A percentile compares a stretch with the other conserved stretches of the same genome.
Conservation (phyloP, 2,797 vertebrate genomes). For the Liparis tanakae region DNA sequence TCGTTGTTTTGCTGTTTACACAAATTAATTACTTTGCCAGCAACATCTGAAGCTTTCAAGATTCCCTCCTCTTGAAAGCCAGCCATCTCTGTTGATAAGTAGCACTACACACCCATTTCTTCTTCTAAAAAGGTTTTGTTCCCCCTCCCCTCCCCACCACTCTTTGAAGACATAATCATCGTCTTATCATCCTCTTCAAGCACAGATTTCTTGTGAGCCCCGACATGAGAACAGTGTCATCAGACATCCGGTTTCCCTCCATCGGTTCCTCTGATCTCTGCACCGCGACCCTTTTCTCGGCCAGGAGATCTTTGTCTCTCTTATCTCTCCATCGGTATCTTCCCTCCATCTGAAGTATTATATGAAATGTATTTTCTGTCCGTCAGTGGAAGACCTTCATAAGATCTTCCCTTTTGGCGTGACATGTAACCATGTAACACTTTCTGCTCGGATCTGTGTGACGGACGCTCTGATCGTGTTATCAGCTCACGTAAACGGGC, state of each 20-base stretch:
- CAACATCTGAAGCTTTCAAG: slow-evolving; percentile 9
- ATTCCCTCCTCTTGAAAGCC: slow-evolving; percentile 12
- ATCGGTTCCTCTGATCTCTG: slow-evolving; percentile 48
- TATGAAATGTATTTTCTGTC: slow-evolving; percentile 22
- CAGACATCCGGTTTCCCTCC: slow-evolving; percentile 42
- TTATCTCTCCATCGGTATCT: slow-evolving; percentile 24
- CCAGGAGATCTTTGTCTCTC: slow-evolving; percentile 18
- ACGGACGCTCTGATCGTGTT: slow-evolving; percentile 44
- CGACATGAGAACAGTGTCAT: slow-evolving; percentile 44
- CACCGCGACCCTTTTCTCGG: slow-evolving; percentile 45
- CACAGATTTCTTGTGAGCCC: slow-evolving; percentile 23
- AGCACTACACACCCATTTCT: slow-evolving; percentile 7
- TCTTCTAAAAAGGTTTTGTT: slow-evolving; percentile 16
- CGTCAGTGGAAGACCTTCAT: slow-evolving; percentile 49
- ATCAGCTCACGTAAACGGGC: slow-evolving; percentile 34
- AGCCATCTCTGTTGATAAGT: slow-evolving; percentile 12
- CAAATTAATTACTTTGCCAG: slow-evolving; percentile 27
- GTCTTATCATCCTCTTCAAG: slow-evolving; percentile 34
- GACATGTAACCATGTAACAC: slow-evolving; percentile 52
- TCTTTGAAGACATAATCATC: slow-evolving; percentile 51
- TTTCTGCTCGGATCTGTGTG: slow-evolving; percentile 48
- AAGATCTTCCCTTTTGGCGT: slow-evolving; percentile 42
- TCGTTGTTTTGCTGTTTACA: not conserved
- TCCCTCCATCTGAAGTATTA: slow-evolving; percentile 33
- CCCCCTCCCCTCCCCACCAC: slow-evolving; percentile 33